Evolutionary conservation across 2,888 invertebrate species (phyloP).

Genomic region (Pollenia angustigena): DNA sequence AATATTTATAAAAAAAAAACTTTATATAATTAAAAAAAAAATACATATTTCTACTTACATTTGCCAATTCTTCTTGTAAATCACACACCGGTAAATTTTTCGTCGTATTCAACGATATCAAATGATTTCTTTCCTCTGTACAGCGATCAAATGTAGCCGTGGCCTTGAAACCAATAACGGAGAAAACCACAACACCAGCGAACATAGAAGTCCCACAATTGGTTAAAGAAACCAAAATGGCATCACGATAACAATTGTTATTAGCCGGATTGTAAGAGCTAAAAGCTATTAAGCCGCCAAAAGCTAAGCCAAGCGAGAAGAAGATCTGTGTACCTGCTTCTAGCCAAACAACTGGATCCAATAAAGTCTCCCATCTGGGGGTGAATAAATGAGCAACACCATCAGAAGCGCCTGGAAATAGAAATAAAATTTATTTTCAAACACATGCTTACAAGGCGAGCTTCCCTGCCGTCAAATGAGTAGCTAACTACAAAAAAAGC

Average conservation of each 20-base stretch:
- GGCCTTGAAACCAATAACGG: conserved; percentile 95
- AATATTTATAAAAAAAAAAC: too few relatives aligned
- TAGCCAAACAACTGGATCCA: conserved; percentile 98
- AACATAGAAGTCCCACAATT: conserved; percentile 98
- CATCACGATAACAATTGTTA: conserved; percentile 97
- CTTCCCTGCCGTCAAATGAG: too few relatives aligned
- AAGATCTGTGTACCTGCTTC: conserved; percentile 99
- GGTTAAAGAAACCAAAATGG: conserved; percentile 95
- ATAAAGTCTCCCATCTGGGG: conserved; percentile 95
- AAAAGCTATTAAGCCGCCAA: conserved; percentile 97
- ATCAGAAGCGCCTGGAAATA: conserved; percentile 85
- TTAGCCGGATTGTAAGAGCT: conserved; percentile 97
- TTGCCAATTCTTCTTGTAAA: conserved; percentile 93
- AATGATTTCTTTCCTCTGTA: conserved; percentile 84
- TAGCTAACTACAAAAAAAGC: too few relatives aligned
- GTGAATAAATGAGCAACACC: conserved; percentile 95
- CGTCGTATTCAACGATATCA: conserved; percentile 87
- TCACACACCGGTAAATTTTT: conserved; percentile 90
- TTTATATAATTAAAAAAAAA: not conserved
- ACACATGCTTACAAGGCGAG: too few relatives aligned
- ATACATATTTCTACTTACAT: conserved; percentile 87
- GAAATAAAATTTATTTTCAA: conserved; percentile 42
- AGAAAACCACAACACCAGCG: conserved; percentile 97
- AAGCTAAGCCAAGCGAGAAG: conserved; percentile 97
- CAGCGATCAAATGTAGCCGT: conserved; percentile 84